Evolutionary conservation across 1,140 invertebrate genomes (phyloP), one percentile per base, ranked within the genome.

Genomic region (Mycetomoellerius zeteki): DNA sequence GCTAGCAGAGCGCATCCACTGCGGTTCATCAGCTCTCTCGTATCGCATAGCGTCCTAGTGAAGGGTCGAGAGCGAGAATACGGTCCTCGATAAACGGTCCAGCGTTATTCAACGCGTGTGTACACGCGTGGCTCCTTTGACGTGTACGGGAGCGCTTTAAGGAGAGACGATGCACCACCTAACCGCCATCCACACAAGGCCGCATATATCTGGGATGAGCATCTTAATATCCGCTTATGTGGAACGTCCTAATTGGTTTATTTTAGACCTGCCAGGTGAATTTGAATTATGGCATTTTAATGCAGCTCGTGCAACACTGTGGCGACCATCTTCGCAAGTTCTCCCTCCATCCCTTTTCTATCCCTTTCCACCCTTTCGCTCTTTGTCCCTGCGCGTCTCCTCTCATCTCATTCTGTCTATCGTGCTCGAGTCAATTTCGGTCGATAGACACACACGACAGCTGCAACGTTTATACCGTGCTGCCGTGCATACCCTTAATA

Each of bases 401-500:
- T 62, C 69, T 75, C 64, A 71, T 75, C 37, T 85, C 86, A 27
- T 62, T 62, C 37, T 21, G 78, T 75, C 69, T 84, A 27, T 75
- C 80, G 80, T 84, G 56, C 69, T n/a, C 80, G 69, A 91, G 89
- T 90, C 90, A 87, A 91, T 91, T 91, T 90, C 64, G 87, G 16
- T 90, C 87, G 89, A 91, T 91, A 91, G 87, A 85, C 87, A 89
- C 87, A 88, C 89, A 89, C 90, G 89, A 86, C 87, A 81, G 87
- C 86, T 87, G 84, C 86, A 73, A 78, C 90, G 90, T 91, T 90
- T 89, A 91, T 89, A 73, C 89, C 75, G 75, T 86, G 89, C 87
- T 91, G 87, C 89, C 90, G 90, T 91, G 90, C 90, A 91, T 90
- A 91, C 89, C 90, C 89, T 91, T 91, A 91, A 91, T 91, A 91